Evolutionary conservation across 2,113 vertebrate genomes (phyloP), one percentile per base, ranked within the genome.

Genomic region (Rhodinocichla rosea): DNA sequence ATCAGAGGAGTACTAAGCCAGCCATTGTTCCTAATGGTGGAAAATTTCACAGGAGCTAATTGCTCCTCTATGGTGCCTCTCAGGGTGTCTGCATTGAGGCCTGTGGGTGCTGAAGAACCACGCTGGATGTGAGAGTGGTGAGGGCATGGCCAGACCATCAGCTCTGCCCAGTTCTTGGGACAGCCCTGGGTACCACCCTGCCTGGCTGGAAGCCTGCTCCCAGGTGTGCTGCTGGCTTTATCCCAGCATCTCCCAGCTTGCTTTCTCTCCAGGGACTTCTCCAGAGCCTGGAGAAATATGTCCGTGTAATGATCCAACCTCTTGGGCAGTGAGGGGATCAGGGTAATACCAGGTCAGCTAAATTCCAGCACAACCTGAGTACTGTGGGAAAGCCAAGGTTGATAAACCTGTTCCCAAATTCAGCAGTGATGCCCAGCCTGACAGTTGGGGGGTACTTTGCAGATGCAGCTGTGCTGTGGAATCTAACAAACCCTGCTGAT

Each of bases 11-110:
- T 70, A 19, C 14, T 15, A 16, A 73, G 71, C 79, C 80, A 81
- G 40, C 60, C 65, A 37, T 89, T 93, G 91, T 91, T 97, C 87
- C 84, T 93, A 50, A 74, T 64, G 79, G 73, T 52, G 86, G 82
- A 83, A 71, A 33, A 71, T 82, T 89, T 93, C 88, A 65, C 2
- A 9, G 79, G 69, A 91, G 83, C 94, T 97, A 96, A 96, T 95
- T 96, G 89, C 86, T 94, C 44, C 70, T 77, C 45, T 21, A 9
- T 16, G 56, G 33, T 44, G 40, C 47, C 52, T 94, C 53, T 44
- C 30, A 21, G n/a, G 15, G 1, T 17, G 6, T 71, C 84, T 44
- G 60, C 39, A 55, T 22, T 33, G 63, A 22, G 53, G 83, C 37
- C 87, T 92, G 55, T 19, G 17, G 23, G 37, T 11, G 35, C 76